Evolutionary conservation across 1,140 invertebrate species (phyloP).

Genomic region (Heliconius eleuchia): DNA sequence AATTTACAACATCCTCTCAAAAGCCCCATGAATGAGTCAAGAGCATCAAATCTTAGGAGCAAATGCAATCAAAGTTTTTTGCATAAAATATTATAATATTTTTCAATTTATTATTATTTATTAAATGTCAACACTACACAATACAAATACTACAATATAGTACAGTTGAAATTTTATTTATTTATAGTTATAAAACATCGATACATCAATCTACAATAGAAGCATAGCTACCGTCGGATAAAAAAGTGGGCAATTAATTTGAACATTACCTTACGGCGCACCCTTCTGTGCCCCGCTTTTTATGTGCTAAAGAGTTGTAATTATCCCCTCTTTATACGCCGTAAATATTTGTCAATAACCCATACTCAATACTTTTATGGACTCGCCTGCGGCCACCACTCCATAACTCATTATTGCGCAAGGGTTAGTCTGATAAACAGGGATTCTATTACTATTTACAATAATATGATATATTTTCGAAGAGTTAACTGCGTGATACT

Average conservation of each 20-base stretch:
- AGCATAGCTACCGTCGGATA: slow-evolving; percentile 48
- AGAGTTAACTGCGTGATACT: background rate
- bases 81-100: too few species aligned
- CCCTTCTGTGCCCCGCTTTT: slow-evolving; percentile 72
- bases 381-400: slow-evolving; percentile 65
- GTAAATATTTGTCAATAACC: slow-evolving; percentile 80
- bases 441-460: slow-evolving; percentile 49
- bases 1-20: too few species aligned
- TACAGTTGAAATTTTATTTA: too few species aligned
- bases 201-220: background rate
- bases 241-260: slow-evolving; percentile 69
- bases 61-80: too few species aligned
- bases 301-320: slow-evolving; percentile 80
- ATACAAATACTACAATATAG: too few species aligned
- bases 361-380: slow-evolving; percentile 76
- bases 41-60: too few species aligned
- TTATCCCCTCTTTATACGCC: slow-evolving; percentile 79
- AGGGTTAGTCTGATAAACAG: slow-evolving; percentile 58
- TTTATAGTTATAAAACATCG: background rate
- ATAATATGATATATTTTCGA: slow-evolving; percentile 7
- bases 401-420: slow-evolving; percentile 71
- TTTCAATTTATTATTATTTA: too few species aligned
- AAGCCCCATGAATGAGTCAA: too few species aligned
- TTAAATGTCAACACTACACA: too few species aligned
- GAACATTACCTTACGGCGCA: slow-evolving; percentile 40